A percentile compares a stretch with the other conserved stretches of the same genome.
Conservation (phyloP, 92 coral and sea anemone species). For the Pocillopora meandrina region DNA sequence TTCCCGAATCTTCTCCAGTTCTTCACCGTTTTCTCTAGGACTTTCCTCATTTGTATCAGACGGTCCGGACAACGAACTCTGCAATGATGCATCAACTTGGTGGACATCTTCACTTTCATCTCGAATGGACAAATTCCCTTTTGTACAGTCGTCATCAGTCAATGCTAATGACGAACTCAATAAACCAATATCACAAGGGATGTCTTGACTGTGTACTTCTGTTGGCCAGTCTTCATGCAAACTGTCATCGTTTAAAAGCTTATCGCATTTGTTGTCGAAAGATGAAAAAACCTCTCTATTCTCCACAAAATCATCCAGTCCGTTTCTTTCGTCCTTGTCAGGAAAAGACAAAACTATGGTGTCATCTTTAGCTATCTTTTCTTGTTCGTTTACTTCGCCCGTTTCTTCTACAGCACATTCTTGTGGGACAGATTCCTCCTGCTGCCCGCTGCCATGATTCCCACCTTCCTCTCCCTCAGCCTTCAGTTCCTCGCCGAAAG, state of each 20-base stretch:
- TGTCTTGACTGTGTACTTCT: background rate
- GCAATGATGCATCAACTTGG: background rate
- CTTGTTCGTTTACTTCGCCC: background rate
- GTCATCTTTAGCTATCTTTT: background rate
- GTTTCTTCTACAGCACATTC: background rate
- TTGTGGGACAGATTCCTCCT: background rate
- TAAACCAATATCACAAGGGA: background rate
- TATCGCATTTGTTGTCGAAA: background rate
- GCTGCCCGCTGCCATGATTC: background rate
- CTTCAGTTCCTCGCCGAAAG: slow-evolving; percentile 3
- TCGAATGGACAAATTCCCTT: background rate
- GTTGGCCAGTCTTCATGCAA: background rate
- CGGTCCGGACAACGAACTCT: slow-evolving; percentile 15
- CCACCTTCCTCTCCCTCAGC: slow-evolving; percentile 17
- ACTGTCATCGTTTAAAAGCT: background rate
- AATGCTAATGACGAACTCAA: background rate
- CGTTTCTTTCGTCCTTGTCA: background rate
- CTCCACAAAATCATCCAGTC: background rate
- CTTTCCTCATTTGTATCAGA: background rate
- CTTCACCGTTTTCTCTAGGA: slow-evolving; percentile 8
- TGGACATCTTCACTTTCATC: background rate
- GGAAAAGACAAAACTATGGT: background rate
- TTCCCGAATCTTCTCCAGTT: slow-evolving; percentile 49
- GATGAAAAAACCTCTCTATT: background rate
- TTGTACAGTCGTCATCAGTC: background rate